Base-by-base conservation (phyloP, 1,140 invertebrate genomes). In the Scaptomyza montana region DNA sequence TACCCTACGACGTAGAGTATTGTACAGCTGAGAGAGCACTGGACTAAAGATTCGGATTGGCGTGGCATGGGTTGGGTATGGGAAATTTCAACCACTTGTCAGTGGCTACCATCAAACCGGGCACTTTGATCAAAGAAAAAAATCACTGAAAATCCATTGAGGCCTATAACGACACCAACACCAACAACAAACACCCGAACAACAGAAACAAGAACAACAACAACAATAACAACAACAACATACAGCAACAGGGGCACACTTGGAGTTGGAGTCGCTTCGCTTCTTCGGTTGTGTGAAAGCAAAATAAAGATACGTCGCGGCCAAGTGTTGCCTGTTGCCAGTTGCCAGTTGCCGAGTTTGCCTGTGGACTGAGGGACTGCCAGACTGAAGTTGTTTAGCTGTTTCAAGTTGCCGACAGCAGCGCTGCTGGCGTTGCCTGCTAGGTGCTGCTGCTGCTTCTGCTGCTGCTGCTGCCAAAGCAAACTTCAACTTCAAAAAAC, bases 131-230 rank as follows among this genome's bases (percentile, higher is more conserved):
- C 78, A 86, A 73, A 82, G 82, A 79, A 78, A 81, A 80, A 70
- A 86, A 69, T 78, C 81, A 80, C 77, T 72, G 81, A 80, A 86
- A 86, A 78, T 87, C 84, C 82, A 86, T 86, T 86, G 82, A 86
- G 78, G 82, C 82, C 82, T 78, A 86, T 82, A 87, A 82, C 82
- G 76, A 86, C 75, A 82, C 65, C 56, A 65, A 80, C 51, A 80
- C 66, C 54, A 67, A 30, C 47, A 16, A 25, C 53, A 46, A 56
- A 25, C 21, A 25, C 21, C 21, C 21, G 21, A 67, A 30, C 47
- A 16, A 19, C 72, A 78, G 1, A 50, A 70, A 19, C 60, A 33
- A 33, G 30, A 33, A 33, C 61, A 74, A 28, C 41, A 46, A 16
- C 63, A 67, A 13, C 55, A 61, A 28, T 30, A 61, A 9, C 55